Evolutionary conservation across 2,888 invertebrate genomes (phyloP), one percentile per base, ranked within the genome.

Genomic region (Alitta virens): DNA sequence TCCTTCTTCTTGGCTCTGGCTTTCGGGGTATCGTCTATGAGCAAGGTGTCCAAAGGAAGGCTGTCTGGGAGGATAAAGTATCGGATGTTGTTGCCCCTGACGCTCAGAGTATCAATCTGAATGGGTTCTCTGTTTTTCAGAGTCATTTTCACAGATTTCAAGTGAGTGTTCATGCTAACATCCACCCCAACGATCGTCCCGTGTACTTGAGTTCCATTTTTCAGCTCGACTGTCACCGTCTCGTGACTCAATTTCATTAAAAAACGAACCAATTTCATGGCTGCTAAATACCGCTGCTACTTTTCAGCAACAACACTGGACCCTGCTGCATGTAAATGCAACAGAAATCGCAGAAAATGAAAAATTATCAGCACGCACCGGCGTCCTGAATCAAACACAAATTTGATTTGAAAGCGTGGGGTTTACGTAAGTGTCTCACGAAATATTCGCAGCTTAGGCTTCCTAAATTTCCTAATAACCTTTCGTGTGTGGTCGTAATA

Each of bases 201-300:
- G 79, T 94, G 94, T 1, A 97, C 94, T 80, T 94, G 92, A 64
- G 98, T 97, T 12, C 99, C 99, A 86, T 99, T 99, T 84, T 99
- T 99, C 68, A 99, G 83, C 83, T 99, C 99, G 79, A 99, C 93
- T 33, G 97, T 96, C 43, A 99, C 98, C 14, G 98, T 97, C 85
- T 99, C 99, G 83, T 99, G 99, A 83, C 96, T 97, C 49, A 99
- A 86, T 84, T 99, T 99, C 99, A 99, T 99, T 72, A 99, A 86
- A 89, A 99, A 99, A 78, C 98, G 33, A 5, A 33, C 33, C 33
- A 33, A 33, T 33, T 33, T 33, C 33, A 33, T 33, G 33, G 33
- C 33, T 33, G 33, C 33, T 33, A 33, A 33, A 33, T 33, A 12
- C 7, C 12, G 7, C 7, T 33, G 33, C 12, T 33, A 33, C 33